phyloP scores from a whole-genome alignment of 2,797 vertebrate genomes.

The Amblyraja radiata region DNA sequence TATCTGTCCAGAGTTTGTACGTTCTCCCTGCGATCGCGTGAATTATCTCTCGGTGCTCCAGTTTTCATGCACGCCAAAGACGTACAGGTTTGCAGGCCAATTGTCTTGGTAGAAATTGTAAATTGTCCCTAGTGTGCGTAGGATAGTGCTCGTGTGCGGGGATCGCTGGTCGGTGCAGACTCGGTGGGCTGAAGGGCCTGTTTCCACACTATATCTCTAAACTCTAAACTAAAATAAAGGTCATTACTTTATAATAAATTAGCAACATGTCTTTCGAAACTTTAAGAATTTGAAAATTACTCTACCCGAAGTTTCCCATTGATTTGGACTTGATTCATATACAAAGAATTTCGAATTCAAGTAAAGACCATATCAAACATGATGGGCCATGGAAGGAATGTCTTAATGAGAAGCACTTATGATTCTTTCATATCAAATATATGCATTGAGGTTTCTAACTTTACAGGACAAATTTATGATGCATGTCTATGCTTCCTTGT shows the following conservation, averaged over 20 bases:
- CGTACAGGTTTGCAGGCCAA: too few species aligned
- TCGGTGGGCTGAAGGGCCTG: too few species aligned
- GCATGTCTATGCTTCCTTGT: not conserved
- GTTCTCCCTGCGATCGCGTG: too few species aligned
- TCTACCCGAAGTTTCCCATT: not conserved
- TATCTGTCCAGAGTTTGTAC: too few species aligned
- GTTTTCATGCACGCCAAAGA: too few species aligned
- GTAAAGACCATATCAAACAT: not conserved
- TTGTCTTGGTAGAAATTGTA: too few species aligned
- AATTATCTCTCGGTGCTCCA: too few species aligned
- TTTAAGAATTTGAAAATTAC: not conserved
- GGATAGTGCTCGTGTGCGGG: too few species aligned
- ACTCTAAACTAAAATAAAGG: not conserved
- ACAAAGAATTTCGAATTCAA: not conserved
- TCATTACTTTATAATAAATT: not conserved
- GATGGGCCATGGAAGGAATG: not conserved
- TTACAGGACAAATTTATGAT: not conserved
- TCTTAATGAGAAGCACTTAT: conserved; percentile 1
- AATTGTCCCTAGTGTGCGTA: too few species aligned
- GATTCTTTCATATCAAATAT: conserved; percentile 1
- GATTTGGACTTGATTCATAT: not conserved
- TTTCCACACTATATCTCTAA: too few species aligned
- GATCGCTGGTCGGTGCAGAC: too few species aligned
- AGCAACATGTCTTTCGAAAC: not conserved
- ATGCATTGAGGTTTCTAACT: not conserved